Evolutionary conservation across 2,888 invertebrate species (phyloP).

Genomic region (Hydropsyche betteni): DNA sequence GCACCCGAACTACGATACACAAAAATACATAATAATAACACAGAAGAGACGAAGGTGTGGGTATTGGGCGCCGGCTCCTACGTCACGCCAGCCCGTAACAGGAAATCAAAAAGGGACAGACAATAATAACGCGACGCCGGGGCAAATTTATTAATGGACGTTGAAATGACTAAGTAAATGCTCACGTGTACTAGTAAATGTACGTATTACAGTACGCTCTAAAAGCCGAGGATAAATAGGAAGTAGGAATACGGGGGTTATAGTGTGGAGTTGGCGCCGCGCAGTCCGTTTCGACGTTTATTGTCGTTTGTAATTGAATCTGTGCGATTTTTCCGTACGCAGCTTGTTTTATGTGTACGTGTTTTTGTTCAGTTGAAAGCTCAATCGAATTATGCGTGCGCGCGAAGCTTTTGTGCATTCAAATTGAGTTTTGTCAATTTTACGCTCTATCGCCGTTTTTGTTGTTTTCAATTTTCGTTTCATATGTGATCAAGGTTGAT

Average conservation of each 20-base stretch:
- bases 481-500: no score
- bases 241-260: no score
- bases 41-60: no score
- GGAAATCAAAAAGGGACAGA: conserved; percentile 51
- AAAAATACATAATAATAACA: no score
- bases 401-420: background rate
- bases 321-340: background rate
- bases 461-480: background rate
- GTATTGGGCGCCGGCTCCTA: conserved; percentile 3
- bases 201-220: no score
- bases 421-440: background rate
- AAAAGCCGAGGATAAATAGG: no score
- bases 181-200: conserved; percentile 9
- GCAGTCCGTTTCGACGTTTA: no score
- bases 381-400: no score
- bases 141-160: conserved; percentile 49
- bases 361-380: no score
- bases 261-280: no score
- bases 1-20: no score
- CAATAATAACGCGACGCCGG: conserved; percentile 47
- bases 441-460: background rate
- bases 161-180: conserved; percentile 48
- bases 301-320: background rate
- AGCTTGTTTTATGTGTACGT: background rate
- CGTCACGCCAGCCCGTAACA: conserved; percentile 46